Evolutionary conservation across 2,113 vertebrate genomes (phyloP).

Genomic region (Eira barbara): DNA sequence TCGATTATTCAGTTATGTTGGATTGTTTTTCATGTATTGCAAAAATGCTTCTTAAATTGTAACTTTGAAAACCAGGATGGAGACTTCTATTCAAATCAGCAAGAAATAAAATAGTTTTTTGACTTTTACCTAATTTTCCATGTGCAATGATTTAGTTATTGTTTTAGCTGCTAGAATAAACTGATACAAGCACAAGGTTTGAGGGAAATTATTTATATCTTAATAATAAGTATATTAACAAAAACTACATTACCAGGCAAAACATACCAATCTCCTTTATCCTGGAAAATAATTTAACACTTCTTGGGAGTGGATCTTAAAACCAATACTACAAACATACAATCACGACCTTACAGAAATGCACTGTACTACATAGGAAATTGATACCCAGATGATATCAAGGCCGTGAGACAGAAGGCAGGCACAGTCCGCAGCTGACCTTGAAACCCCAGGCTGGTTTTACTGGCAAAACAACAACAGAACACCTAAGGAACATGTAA

Average conservation of each 20-base stretch:
- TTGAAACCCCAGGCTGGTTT: neutral
- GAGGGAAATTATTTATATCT: conserved; percentile 28
- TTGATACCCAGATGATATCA: neutral
- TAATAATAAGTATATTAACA: conserved; percentile 10
- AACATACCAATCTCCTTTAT: conserved; percentile 27
- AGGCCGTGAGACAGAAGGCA: neutral
- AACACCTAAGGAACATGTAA: neutral
- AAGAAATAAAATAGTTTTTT: neutral
- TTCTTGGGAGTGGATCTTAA: neutral
- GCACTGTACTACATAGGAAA: neutral
- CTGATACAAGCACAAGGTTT: conserved; percentile 42
- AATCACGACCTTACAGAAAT: neutral
- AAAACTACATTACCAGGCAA: neutral
- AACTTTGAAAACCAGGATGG: conserved; percentile 25
- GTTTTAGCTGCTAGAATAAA: conserved; percentile 49
- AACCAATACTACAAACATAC: neutral
- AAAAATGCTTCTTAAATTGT: neutral
- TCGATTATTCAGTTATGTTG: neutral
- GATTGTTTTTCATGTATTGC: neutral
- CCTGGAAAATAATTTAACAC: conserved; percentile 20
- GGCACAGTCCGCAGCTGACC: neutral
- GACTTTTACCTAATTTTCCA: conserved; percentile 30
- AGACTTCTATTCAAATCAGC: neutral
- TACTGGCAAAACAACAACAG: neutral
- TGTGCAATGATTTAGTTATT: neutral